Evolutionary conservation across 2,113 vertebrate species (phyloP), one percentile per base, ranked within the genome.

Genomic region (Scatophagus argus): DNA sequence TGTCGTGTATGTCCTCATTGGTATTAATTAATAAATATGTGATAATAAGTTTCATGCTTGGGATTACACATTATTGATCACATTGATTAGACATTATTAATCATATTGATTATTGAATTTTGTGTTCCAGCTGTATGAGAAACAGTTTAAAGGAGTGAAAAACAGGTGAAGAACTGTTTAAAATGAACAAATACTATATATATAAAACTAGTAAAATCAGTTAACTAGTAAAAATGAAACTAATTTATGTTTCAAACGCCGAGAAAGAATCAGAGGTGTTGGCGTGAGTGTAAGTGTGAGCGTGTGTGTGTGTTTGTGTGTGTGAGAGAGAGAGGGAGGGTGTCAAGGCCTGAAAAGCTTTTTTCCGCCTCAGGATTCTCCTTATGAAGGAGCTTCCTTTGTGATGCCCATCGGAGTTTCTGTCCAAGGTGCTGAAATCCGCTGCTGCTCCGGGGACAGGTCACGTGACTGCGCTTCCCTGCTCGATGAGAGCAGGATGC

Each of bases 381-480:
- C 43, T 17, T 66, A 34, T 39, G 75, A 39, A 32, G 13, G 38
- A 62, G 51, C 44, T 27, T 49, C 17, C 25, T 27, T 27, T 6
- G 29, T 67, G 72, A 49, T 46, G 43, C 29, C 71, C 34, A 59
- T 69, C 55, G 14, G 81, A 77, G 83, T 89, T 88, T 87, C 94
- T 93, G 95, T 93, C 94, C 95, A 89, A 90, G 94, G 94, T 91
- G 87, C 94, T 91, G 93, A 94, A 91, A 91, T 86, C 43, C 77
- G 90, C 89, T 78, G 90, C 89, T 84, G 89, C 89, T 87, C 84
- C 67, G 88, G 88, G 91, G 76, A 62, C 49, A 32, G 68, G 87
- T 96, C 96, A 96, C 94, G 80, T 96, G 95, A 96, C 93, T 90
- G 90, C 84, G 89, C 89, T 87, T 88, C 82, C 78, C 77, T 73